Conservation (phyloP, 2,113 vertebrate species). For the Podarcis raffonei region DNA sequence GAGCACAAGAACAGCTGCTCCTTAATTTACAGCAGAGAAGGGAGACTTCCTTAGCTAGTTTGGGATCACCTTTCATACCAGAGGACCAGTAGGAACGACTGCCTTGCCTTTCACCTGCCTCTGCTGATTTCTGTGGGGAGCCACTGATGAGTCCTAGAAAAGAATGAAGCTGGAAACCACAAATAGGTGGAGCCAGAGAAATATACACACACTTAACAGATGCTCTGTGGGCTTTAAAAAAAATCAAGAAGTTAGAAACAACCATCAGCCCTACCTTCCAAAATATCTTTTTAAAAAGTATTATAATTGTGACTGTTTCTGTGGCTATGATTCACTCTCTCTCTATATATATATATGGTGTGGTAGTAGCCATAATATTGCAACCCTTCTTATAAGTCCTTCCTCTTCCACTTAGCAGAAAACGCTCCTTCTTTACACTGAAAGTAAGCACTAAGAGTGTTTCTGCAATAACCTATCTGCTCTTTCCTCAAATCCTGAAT, state of each 20-base stretch:
- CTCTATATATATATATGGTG: not conserved
- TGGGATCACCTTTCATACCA: not conserved
- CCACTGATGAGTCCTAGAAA: not conserved
- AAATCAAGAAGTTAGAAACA: not conserved
- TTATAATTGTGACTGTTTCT: not conserved
- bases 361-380: not conserved
- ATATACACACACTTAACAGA: not conserved
- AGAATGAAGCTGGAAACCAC: not conserved
- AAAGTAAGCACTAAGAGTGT: not conserved
- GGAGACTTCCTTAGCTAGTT: not conserved
- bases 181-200: not conserved
- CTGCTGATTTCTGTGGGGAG: not conserved
- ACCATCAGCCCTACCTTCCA: not conserved
- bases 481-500: not conserved
- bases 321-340: not conserved
- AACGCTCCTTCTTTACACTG: not conserved
- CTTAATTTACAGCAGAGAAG: slow-evolving; percentile 2
- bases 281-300: no score
- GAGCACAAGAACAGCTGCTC: not conserved
- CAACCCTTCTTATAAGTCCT: not conserved
- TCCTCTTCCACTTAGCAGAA: not conserved
- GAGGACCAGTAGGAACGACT: not conserved
- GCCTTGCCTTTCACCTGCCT: not conserved
- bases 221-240: not conserved
- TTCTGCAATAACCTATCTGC: no score